Base-by-base conservation (phyloP, 2,797 vertebrate species). In the Ctenopoma multispine region DNA sequence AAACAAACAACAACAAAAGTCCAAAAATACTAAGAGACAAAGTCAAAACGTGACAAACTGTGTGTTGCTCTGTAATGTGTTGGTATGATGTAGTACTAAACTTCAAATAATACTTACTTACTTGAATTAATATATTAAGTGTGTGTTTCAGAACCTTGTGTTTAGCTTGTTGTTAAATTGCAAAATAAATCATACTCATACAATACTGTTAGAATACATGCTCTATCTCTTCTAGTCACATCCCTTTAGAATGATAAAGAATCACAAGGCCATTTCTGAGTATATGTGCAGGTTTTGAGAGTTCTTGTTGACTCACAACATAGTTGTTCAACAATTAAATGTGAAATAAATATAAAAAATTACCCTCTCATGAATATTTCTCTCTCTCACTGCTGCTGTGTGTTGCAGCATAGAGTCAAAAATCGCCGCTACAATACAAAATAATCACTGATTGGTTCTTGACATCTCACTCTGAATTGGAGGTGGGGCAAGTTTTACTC, bases 381-480 rank as follows among this genome's bases (percentile, higher is more conserved):
- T 41, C 4, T 44, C 12, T 51, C 13, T 36, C 9, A 24, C 14
- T 61, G 2, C 14, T 69, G 3, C 61, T 27, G 1, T 40, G 15
- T 56, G 12, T 74, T 63, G 68, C 13, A 24, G 40, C 10, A 50
- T 2, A 23, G 4, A 34, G 4, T 21, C 4, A 11, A 53, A 36
- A 61, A 29, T 24, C 0, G 7, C 44, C 17, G 47, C 7, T 60
- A 17, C 15, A 50, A 23, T 27, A 48, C 9, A 46, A 41, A 46
- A 24, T 6, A 7, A 51, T 68, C 29, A 24, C 24, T 44, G 27
- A 78, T 31, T 38, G 17, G 18, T 61, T 14, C 0, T 24, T 41
- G 17, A 56, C 20, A 55, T 18, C 64, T 63, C 27, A 59, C 44
- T 46, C 36, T 51, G 57, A 36, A 17, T 21, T 40, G 38, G 48